These are phyloP conservation scores for Magallana angulata DNA, from an alignment of 1,140 invertebrate genomes.

Conservation along the genomic window DNA sequence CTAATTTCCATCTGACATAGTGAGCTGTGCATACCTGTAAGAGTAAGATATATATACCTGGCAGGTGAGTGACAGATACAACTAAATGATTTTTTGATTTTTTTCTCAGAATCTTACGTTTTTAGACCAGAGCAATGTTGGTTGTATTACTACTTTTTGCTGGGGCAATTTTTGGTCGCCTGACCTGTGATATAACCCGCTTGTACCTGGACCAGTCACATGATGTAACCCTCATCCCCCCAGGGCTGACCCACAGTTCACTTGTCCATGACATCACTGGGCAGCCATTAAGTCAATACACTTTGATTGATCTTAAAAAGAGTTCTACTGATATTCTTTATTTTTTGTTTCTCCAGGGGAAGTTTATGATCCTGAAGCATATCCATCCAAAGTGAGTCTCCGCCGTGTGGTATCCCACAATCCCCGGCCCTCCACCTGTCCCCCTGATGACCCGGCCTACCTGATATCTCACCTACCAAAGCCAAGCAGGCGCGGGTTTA, in stretches of 20 bases:
- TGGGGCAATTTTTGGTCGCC: too few species aligned
- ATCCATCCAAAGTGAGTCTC: slow-evolving; percentile 33
- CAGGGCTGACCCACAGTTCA: neutral
- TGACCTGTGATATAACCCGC: too few species aligned
- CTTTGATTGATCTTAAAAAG: neutral
- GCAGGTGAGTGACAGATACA: too few species aligned
- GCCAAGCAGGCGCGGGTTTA: too few species aligned
- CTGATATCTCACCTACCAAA: slow-evolving; percentile 33
- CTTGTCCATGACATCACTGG: neutral
- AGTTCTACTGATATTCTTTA: neutral
- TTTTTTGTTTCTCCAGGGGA: slow-evolving; percentile 46
- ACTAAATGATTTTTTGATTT: too few species aligned
- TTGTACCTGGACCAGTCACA: neutral
- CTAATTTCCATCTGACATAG: too few species aligned
- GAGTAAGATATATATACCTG: too few species aligned
- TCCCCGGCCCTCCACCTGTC: slow-evolving; percentile 42
- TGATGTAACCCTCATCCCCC: neutral
- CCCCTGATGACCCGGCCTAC: slow-evolving; percentile 30
- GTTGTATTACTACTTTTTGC: too few species aligned
- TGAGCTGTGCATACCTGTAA: too few species aligned
- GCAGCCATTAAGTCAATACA: neutral
- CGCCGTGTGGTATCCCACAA: slow-evolving; percentile 9
- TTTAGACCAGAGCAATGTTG: too few species aligned
- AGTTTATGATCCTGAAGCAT: slow-evolving; percentile 45
- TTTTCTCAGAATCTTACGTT: too few species aligned